A percentile compares a stretch with the other conserved stretches of the same genome.
These are phyloP conservation scores for Biston betularia DNA, from an alignment of 2,888 invertebrate species.

Conservation along the genomic window DNA sequence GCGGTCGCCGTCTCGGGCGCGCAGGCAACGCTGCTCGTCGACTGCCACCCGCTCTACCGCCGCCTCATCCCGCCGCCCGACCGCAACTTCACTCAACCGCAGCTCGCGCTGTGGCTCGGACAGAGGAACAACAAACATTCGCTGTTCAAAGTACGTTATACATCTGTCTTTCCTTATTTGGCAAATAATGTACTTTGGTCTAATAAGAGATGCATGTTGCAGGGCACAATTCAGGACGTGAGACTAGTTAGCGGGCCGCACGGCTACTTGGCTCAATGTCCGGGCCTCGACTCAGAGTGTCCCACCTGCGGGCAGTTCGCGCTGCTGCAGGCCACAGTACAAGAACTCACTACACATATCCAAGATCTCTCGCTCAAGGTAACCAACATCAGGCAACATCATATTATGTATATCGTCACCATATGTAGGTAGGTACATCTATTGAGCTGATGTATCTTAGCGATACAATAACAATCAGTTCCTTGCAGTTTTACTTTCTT, in stretches of 20 bases:
- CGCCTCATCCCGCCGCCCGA: slow-evolving; percentile 92
- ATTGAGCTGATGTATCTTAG: not conserved
- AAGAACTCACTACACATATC: slow-evolving; percentile 92
- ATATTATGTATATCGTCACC: no score
- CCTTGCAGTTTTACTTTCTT: no score
- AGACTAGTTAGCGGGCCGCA: slow-evolving; percentile 94
- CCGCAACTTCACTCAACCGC: slow-evolving; percentile 91
- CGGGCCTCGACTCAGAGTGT: slow-evolving; percentile 93
- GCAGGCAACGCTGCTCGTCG: slow-evolving; percentile 93
- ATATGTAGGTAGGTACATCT: not conserved
- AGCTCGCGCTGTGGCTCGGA: slow-evolving; percentile 93
- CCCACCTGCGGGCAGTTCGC: slow-evolving; percentile 96
- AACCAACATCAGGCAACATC: not conserved
- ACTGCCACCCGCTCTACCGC: slow-evolving; percentile 95
- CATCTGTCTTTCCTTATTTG: not conserved
- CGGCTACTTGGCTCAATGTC: slow-evolving; percentile 95
- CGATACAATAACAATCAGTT: no score
- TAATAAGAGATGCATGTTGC: slow-evolving; percentile 50
- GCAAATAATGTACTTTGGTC: not conserved
- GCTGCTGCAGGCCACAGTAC: slow-evolving; percentile 93
- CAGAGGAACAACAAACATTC: slow-evolving; percentile 95
- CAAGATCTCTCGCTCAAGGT: slow-evolving; percentile 94
- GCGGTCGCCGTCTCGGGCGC: slow-evolving; percentile 94
- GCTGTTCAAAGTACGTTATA: slow-evolving; percentile 91
- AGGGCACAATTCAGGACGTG: slow-evolving; percentile 96